A percentile compares a stretch with the other conserved stretches of the same genome.
phyloP scores from a whole-genome alignment of 2,888 invertebrate species.

The Lithosia quadra region DNA sequence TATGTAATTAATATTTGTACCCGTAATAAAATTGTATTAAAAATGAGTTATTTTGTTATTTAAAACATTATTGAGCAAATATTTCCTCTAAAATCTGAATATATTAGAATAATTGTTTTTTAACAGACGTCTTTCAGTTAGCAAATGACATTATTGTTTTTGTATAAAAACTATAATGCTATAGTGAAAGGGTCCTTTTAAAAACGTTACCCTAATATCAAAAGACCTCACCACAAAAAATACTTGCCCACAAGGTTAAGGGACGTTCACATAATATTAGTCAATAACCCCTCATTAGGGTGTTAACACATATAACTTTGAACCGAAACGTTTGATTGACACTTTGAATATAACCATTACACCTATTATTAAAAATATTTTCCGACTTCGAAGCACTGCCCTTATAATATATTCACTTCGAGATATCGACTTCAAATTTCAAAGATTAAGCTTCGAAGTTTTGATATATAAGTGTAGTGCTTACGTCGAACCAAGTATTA shows the following conservation, averaged over 20 bases:
- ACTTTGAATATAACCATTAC: conserved; percentile 79
- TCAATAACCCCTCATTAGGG: conserved; percentile 68
- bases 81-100: conserved; percentile 46
- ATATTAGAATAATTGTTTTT: conserved; percentile 21
- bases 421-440: neutral
- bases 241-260: conserved; percentile 62
- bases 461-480: conserved; percentile 18
- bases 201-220: conserved; percentile 19
- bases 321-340: conserved; percentile 78
- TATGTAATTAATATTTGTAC: conserved; percentile 70
- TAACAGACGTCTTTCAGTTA: neutral
- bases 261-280: conserved; percentile 60
- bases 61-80: conserved; percentile 54
- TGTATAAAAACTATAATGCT: neutral
- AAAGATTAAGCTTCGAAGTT: neutral
- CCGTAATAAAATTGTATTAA: conserved; percentile 66
- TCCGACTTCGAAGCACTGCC: conserved; percentile 37
- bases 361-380: conserved; percentile 45
- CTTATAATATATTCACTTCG: neutral
- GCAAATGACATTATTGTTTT: neutral
- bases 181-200: conserved; percentile 2
- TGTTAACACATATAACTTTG: conserved; percentile 71
- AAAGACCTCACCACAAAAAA: conserved; percentile 33
- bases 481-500: conserved; percentile 32
- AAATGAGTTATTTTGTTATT: conserved; percentile 74